phyloP scores from a whole-genome alignment of 2,113 vertebrate genomes.

The Engraulis encrasicolus region DNA sequence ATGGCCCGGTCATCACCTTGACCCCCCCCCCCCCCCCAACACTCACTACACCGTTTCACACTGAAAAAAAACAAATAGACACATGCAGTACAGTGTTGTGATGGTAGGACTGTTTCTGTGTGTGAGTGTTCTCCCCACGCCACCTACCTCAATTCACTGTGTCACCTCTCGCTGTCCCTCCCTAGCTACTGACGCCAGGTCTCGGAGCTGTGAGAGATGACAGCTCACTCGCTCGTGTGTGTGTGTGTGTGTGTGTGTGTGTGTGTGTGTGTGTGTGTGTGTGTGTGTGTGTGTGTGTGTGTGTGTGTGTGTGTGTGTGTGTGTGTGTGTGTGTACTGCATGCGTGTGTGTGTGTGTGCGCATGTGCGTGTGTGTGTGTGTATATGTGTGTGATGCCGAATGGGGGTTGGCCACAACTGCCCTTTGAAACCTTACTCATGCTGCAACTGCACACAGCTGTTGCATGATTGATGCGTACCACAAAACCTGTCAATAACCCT shows the following conservation, averaged over 20 bases:
- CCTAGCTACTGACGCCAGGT: conserved; percentile 51
- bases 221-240: conserved; percentile 60
- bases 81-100: no score
- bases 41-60: no score
- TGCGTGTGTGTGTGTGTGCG: neutral
- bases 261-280: neutral
- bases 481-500: conserved; percentile 63
- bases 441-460: conserved; percentile 65
- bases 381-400: conserved; percentile 28
- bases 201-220: conserved; percentile 46
- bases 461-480: conserved; percentile 70
- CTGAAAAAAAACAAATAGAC: no score
- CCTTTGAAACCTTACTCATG: conserved; percentile 53
- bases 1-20: no score
- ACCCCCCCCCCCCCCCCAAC: neutral
- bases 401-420: conserved; percentile 48
- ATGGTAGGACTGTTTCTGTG: no score
- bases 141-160: neutral
- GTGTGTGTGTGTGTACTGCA: no score
- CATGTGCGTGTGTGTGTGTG: neutral
- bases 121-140: no score
- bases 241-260: neutral
- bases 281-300: neutral
- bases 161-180: conserved; percentile 20
- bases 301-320: no score